Evolutionary conservation across 2,888 invertebrate genomes (phyloP), one percentile per base, ranked within the genome.

Genomic region (Caenorhabditis macrosperma): DNA sequence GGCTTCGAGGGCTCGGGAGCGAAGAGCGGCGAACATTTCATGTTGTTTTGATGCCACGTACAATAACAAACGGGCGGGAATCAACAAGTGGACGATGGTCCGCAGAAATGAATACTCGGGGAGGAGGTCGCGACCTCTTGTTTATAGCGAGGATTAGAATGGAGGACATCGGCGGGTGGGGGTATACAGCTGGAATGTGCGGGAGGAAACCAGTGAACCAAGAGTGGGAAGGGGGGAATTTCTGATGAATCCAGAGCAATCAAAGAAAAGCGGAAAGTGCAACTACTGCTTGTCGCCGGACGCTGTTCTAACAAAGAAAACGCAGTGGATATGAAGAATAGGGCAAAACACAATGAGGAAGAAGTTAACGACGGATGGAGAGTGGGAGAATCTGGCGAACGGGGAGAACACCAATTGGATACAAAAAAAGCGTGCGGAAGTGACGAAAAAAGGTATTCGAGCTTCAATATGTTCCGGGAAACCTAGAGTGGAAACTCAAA

Each of bases 11-110:
- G 60, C 52, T 52, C 48, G n/a, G n/a, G n/a, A n/a, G n/a, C 35
- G 69, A 68, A 59, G 30, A 68, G 33, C 60, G 44, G 28, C 48
- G 60, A 59, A 52, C 61, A 71, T 71, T 61, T 61, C 28, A 17
- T 52, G 71, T 54, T 61, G 44, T 61, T 54, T 44, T 26, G 52
- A 69, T 67, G 30, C 20, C 17, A 30, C 38, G 52, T 44, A 54
- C 41, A 54, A 54, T 7, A 7, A 50, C 41, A 66, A 41, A 54
- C 22, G 28, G 54, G 12, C 28, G 4, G 41, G 33, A 30, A 55
- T 57, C 30, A 67, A 55, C 66, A 67, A 52, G 15, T 55, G 44
- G 22, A 38, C 35, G 2, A 35, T 35, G 41, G 24, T 20, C 20
- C 3, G 26, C 5, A 38, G 7, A 38, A 15, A 24, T 24, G 24